These are phyloP conservation scores for Lepidochrysops patricia DNA, from an alignment of 2,888 invertebrate genomes.

Conservation along the genomic window DNA sequence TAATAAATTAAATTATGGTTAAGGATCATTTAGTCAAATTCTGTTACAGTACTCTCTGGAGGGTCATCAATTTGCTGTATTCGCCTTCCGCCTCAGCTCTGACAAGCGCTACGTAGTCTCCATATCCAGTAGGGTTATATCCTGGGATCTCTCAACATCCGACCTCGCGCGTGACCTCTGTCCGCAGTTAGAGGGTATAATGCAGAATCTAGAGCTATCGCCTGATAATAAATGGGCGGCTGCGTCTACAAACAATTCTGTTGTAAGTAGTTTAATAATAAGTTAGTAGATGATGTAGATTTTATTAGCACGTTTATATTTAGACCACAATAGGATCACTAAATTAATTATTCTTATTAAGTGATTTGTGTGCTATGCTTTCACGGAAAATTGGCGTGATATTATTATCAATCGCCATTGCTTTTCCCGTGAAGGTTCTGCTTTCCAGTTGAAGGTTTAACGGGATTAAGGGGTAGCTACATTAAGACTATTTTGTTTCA, in stretches of 20 bases:
- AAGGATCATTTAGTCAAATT: no score
- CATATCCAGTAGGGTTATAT: constrained; percentile 96
- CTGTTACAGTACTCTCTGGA: constrained; percentile 94
- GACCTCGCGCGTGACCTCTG: constrained; percentile 94
- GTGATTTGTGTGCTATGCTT: background rate
- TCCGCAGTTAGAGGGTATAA: constrained; percentile 94
- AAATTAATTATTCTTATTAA: no score
- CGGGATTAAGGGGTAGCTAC: background rate
- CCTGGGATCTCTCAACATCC: constrained; percentile 96
- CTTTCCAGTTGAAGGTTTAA: background rate
- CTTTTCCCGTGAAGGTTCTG: background rate
- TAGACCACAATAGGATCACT: no score
- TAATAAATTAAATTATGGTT: no score
- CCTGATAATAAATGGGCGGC: constrained; percentile 97
- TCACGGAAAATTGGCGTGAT: background rate
- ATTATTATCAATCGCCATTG: background rate
- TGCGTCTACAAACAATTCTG: constrained; percentile 96
- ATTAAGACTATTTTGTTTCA: constrained; percentile 40
- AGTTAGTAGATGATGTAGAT: background rate
- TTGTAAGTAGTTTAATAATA: constrained; percentile 61
- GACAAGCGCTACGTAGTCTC: constrained; percentile 95
- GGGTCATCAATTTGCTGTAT: constrained; percentile 98
- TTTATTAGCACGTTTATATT: no score
- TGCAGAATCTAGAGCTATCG: constrained; percentile 93
- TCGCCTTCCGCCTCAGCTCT: constrained; percentile 91